Base-by-base conservation (phyloP, 2,113 vertebrate species). In the Coturnix japonica region DNA sequence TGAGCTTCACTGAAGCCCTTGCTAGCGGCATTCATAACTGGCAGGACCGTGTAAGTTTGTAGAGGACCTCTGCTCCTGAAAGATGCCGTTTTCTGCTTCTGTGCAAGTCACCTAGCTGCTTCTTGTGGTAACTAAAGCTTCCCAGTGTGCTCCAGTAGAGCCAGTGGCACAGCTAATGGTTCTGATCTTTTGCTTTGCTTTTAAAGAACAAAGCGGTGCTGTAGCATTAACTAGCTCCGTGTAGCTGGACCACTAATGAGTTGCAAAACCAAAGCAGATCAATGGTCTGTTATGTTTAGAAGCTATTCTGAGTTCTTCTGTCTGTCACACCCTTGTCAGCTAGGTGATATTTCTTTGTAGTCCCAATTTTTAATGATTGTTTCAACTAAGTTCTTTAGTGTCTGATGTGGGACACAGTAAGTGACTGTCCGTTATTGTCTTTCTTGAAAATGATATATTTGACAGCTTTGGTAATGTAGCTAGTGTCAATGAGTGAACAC, bases 311-410 rank as follows among this genome's bases (percentile, higher is more conserved):
- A 83, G 69, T 57, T 82, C 4, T 91, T 82, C 59, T 80, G 72
- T 83, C 73, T 83, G 25, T 74, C 41, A 57, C 15, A 17, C 63
- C 69, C 66, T 46, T 84, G 57, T 33, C 80, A 81, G 83, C 37
- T 85, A 77, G 56, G 37, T 64, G n/a, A 20, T n/a, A 60, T 67
- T 78, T 59, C 73, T 85, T 93, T 78, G 74, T 86, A 81, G 85
- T 35, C 53, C n/a, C 3, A 21, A 2, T 39, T 90, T 87, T 90
- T 90, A 90, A 88, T 88, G 69, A 84, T 86, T 83, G 51, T 91
- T 91, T 91, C 77, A 81, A 12, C 49, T 41, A 39, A 66, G 20
- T 67, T 88, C 56, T 71, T 28, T 71, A 25, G 11, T 54, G 15
- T 85, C 54, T 88, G 80, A 91, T 80, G 76, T 13, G 66, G 37